Evolutionary conservation across 2,888 invertebrate genomes (phyloP).

Genomic region (Acrobasis consociella): DNA sequence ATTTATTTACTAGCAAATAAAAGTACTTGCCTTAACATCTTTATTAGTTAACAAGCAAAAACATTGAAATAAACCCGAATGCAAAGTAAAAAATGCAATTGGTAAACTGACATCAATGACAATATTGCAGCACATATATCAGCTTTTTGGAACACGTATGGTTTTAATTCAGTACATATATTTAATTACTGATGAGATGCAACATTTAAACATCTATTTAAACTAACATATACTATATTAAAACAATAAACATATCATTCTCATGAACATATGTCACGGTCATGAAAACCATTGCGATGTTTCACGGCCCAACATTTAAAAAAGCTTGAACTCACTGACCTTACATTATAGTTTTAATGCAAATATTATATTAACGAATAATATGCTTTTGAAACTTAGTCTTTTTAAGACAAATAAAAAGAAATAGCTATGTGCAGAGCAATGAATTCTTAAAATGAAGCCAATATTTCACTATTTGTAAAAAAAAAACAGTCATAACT

Average conservation of each 20-base stretch:
- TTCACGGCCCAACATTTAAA: not conserved
- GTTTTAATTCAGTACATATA: not conserved
- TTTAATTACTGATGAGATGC: slow-evolving; percentile 9
- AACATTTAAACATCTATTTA: slow-evolving; percentile 5
- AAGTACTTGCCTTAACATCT: not conserved
- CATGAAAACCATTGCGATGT: not conserved
- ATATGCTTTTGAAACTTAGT: not conserved
- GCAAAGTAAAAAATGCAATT: not conserved
- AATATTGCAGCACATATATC: not conserved
- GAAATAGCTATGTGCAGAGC: not conserved
- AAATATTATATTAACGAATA: not conserved
- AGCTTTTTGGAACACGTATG: not conserved
- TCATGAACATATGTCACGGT: slow-evolving; percentile 5
- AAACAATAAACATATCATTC: slow-evolving; percentile 14
- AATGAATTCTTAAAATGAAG: slow-evolving; percentile 17
- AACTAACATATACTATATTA: slow-evolving; percentile 6
- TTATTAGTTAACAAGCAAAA: not conserved
- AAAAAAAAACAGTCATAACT: not conserved
- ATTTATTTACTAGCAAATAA: not conserved
- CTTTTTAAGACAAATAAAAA: not conserved
- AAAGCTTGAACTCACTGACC: slow-evolving; percentile 14
- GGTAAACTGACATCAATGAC: not conserved
- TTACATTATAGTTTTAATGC: not conserved
- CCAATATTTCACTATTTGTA: slow-evolving; percentile 22
- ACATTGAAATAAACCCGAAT: not conserved